Conservation (phyloP, 2,888 invertebrate genomes). For the Spilosoma lubricipeda region DNA sequence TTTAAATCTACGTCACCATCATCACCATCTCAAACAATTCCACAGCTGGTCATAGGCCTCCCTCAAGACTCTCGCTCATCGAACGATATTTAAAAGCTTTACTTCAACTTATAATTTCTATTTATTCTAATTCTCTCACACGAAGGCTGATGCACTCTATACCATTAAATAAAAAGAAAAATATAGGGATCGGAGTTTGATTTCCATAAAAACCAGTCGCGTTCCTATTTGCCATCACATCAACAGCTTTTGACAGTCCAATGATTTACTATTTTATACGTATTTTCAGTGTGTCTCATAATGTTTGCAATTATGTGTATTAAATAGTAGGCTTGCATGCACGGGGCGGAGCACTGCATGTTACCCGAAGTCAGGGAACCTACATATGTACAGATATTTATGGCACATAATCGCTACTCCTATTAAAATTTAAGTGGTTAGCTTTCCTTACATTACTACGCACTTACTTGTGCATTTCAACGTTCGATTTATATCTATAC, state of each 20-base stretch:
- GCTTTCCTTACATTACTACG: constrained; percentile 73
- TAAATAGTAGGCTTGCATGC: constrained; percentile 41
- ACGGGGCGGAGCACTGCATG: constrained; percentile 59
- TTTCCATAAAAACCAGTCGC: too few relatives aligned
- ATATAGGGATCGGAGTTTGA: not conserved
- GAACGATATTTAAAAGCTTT: too few relatives aligned
- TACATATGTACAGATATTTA: constrained; percentile 83
- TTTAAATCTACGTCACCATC: too few relatives aligned
- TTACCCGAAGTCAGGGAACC: constrained; percentile 67
- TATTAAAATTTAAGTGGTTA: constrained; percentile 84
- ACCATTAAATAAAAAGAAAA: too few relatives aligned
- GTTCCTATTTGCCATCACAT: too few relatives aligned
- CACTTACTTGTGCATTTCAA: constrained; percentile 62
- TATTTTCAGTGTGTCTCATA: constrained; percentile 23
- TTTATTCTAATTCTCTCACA: not conserved
- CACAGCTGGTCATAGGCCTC: too few relatives aligned
- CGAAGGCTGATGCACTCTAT: not conserved
- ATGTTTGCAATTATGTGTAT: constrained; percentile 48
- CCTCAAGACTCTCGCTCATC: too few relatives aligned
- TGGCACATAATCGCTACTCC: constrained; percentile 82
- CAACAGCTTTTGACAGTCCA: too few relatives aligned
- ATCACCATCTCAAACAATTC: too few relatives aligned
- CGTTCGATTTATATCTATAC: constrained; percentile 53
- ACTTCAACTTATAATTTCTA: too few relatives aligned
- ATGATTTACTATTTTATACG: not conserved